Percentiles rank a stretch among this genome's conserved stretches.
phyloP scores from a whole-genome alignment of 2,113 vertebrate species.

The Pseudopipra pipra region DNA sequence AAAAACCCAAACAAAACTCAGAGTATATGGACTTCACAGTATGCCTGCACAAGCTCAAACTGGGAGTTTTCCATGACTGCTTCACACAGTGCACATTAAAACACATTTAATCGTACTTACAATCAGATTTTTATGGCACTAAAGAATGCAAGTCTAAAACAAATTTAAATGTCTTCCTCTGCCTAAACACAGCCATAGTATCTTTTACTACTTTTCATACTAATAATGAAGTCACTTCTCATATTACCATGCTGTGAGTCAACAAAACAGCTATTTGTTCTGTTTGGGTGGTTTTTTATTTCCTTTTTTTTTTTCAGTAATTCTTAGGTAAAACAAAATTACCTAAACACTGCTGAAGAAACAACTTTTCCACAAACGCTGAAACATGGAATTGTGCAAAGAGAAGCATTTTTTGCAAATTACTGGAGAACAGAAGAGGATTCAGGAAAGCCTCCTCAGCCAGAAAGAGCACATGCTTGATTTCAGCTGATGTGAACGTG shows the following conservation, averaged over 20 bases:
- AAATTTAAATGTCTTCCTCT: not conserved
- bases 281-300: not conserved
- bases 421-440: not conserved
- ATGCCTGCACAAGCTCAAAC: not conserved
- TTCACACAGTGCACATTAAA: constrained; percentile 1
- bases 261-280: not conserved
- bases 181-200: not conserved
- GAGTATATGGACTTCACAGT: not conserved
- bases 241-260: not conserved
- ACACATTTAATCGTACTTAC: not conserved
- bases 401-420: not conserved
- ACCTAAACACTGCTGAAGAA: not conserved
- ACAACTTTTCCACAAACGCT: not conserved
- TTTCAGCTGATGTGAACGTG: not conserved
- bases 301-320: not conserved
- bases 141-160: not conserved
- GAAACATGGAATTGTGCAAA: not conserved
- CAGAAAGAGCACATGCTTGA: not conserved
- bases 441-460: not conserved
- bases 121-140: constrained; percentile 17
- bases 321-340: not conserved
- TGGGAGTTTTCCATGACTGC: constrained; percentile 28
- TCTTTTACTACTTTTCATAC: not conserved
- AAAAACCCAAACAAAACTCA: not conserved
- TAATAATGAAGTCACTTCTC: not conserved